Conservation (phyloP, 1,140 invertebrate species). For the Dermatophagoides farinae region DNA sequence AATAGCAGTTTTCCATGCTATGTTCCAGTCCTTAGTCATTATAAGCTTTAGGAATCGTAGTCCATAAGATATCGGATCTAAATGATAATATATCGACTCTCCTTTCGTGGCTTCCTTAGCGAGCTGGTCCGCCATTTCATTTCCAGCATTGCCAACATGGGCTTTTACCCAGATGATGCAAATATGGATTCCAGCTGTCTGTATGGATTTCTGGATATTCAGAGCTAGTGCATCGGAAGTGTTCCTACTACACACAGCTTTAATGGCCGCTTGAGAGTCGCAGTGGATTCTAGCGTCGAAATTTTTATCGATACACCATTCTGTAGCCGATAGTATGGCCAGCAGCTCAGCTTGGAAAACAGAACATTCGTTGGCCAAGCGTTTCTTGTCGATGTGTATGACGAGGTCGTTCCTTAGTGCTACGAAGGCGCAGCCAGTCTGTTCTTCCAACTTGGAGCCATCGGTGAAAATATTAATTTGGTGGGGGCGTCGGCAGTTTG, state of each 20-base stretch:
- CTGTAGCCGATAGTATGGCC: neutral
- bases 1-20: too few species aligned
- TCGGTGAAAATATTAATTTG: conserved; percentile 3
- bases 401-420: neutral
- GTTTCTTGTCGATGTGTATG: neutral
- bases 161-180: conserved; percentile 6
- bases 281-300: neutral
- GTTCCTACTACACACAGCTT: neutral
- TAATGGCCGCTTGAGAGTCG: neutral
- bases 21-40: neutral
- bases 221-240: neutral
- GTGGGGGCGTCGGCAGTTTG: neutral
- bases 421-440: neutral
- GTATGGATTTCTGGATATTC: neutral
- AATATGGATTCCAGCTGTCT: neutral
- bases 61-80: neutral
- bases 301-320: neutral
- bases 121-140: neutral
- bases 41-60: neutral
- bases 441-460: neutral
- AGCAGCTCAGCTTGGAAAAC: conserved; percentile 5
- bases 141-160: neutral
- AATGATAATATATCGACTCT: neutral
- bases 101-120: neutral
- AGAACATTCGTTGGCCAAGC: neutral